Evolutionary conservation across 2,888 invertebrate species (phyloP).

Genomic region (Apotomis turbidana): DNA sequence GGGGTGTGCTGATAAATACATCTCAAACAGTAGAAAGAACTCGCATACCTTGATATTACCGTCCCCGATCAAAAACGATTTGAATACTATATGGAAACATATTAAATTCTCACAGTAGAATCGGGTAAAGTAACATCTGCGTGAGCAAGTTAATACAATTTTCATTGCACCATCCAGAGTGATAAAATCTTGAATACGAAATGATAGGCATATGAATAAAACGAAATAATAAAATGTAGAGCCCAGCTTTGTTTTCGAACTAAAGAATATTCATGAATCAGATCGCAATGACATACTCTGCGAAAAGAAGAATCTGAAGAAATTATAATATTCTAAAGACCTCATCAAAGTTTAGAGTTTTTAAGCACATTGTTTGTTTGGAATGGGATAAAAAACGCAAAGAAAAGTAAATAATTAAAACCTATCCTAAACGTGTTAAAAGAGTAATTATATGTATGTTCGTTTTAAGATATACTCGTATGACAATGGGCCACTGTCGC

Average conservation of each 20-base stretch:
- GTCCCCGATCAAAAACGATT: conserved; percentile 2
- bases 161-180: conserved; percentile 11
- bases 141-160: conserved; percentile 9
- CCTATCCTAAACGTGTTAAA: too few relatives aligned
- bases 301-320: too few relatives aligned
- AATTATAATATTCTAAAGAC: too few relatives aligned
- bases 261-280: neutral
- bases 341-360: too few relatives aligned
- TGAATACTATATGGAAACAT: conserved; percentile 1
- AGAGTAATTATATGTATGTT: too few relatives aligned
- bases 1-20: too few relatives aligned
- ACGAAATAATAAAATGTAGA: neutral
- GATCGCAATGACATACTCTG: neutral
- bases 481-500: too few relatives aligned
- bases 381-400: too few relatives aligned
- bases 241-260: neutral
- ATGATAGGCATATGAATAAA: neutral
- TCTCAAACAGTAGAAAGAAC: too few relatives aligned
- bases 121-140: conserved; percentile 13
- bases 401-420: too few relatives aligned
- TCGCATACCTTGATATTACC: neutral
- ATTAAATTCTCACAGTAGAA: conserved; percentile 17
- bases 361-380: too few relatives aligned
- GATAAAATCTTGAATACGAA: conserved; percentile 1
- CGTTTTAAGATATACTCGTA: too few relatives aligned